Evolutionary conservation across 2,113 vertebrate species (phyloP).

Genomic region (Chamaea fasciata): DNA sequence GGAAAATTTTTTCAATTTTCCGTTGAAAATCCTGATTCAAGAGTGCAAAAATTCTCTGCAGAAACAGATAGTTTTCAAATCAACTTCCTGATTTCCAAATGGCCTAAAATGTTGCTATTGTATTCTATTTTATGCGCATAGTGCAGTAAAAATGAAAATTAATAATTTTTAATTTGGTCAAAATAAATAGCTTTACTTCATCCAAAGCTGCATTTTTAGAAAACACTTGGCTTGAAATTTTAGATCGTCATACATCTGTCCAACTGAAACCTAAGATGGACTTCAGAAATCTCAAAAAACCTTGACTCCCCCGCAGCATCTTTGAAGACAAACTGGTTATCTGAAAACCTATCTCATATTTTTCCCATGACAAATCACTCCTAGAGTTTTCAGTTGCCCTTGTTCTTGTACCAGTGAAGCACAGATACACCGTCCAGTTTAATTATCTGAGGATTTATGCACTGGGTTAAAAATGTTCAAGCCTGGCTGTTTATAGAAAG

Average conservation of each 20-base stretch:
- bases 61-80: not conserved
- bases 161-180: not conserved
- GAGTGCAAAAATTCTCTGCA: not conserved
- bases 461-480: not conserved
- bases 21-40: not conserved
- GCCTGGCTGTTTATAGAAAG: not conserved
- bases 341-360: not conserved
- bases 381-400: not conserved
- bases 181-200: not conserved
- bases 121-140: not conserved
- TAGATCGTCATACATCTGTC: not conserved
- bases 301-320: not conserved
- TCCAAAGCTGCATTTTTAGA: not conserved
- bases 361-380: not conserved
- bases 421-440: not conserved
- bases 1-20: not conserved
- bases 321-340: not conserved
- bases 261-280: not conserved
- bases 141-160: rapidly evolving
- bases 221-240: not conserved
- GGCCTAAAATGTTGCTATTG: not conserved
- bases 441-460: not conserved
- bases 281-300: not conserved
- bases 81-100: not conserved
- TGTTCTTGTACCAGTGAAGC: not conserved